Conservation (phyloP, 2,113 vertebrate genomes). For the Xiphorhynchus elegans region DNA sequence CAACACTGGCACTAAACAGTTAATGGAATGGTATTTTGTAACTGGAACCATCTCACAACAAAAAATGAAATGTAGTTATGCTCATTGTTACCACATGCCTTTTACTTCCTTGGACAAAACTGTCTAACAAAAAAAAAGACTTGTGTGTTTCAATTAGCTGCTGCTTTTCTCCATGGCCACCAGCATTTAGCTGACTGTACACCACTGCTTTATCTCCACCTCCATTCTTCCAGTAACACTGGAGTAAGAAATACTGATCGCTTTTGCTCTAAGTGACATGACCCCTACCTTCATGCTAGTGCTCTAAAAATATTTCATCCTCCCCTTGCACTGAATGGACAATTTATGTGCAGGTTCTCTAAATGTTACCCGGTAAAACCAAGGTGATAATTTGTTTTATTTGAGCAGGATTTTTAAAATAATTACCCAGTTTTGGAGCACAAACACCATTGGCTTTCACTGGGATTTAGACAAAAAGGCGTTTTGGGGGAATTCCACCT, state of each 20-base stretch:
- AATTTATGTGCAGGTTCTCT: not conserved
- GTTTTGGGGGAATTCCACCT: not conserved
- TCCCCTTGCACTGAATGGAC: not conserved
- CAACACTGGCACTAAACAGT: not conserved
- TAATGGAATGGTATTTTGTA: not conserved
- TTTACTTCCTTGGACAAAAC: slow-evolving; percentile 4
- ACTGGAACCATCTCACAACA: not conserved
- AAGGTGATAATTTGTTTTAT: not conserved
- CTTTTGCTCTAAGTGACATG: not conserved
- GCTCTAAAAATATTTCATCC: not conserved
- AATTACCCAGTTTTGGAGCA: not conserved
- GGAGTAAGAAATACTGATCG: not conserved
- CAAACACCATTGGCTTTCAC: not conserved
- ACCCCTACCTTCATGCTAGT: not conserved
- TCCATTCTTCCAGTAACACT: not conserved
- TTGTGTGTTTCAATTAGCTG: not conserved
- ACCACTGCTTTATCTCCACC: not conserved
- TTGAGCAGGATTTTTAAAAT: not conserved
- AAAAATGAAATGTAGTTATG: not conserved
- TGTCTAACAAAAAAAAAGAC: not conserved
- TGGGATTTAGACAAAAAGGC: not conserved
- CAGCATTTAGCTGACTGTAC: not conserved
- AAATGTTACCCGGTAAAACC: not conserved
- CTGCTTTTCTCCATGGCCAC: slow-evolving; percentile 27
- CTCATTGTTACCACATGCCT: not conserved